Conservation (phyloP, 2,888 invertebrate species). For the Norana najaformis region DNA sequence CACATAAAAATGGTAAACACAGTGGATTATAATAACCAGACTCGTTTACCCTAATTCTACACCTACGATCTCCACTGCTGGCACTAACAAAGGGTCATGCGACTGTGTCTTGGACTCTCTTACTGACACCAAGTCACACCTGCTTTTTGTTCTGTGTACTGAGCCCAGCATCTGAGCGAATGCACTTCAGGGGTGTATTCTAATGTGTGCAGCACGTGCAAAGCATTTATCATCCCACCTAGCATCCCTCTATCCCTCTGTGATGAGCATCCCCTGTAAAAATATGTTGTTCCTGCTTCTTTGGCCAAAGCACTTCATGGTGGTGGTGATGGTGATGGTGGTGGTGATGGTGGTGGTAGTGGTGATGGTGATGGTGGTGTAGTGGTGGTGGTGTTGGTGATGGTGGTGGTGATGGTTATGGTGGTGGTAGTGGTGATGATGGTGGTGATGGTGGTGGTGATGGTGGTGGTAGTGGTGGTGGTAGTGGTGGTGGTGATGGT, state of each 20-base stretch:
- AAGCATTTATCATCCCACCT: background rate
- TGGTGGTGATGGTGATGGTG: too few species aligned
- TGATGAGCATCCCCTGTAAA: too few species aligned
- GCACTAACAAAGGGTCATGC: background rate
- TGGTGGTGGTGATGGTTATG: too few species aligned
- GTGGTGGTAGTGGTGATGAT: too few species aligned
- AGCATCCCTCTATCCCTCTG: background rate
- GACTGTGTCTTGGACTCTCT: background rate
- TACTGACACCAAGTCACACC: background rate
- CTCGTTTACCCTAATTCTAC: background rate
- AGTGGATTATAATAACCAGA: background rate
- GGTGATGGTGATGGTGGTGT: too few species aligned
- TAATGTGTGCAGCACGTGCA: background rate
- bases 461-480: too few species aligned
- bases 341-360: too few species aligned
- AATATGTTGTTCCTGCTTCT: too few species aligned
- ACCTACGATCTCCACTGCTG: background rate
- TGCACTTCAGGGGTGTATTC: background rate
- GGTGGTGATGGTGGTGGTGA: too few species aligned
- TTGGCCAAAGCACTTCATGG: too few species aligned
- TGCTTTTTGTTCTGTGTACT: background rate
- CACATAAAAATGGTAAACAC: conserved; percentile 2
- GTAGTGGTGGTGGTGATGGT: background rate
- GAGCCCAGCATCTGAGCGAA: background rate
- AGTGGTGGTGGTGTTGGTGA: too few species aligned